Percentiles rank a stretch among this genome's conserved stretches.
Evolutionary conservation across 2,888 invertebrate species (phyloP).

Genomic region (Leucophora obtusa): DNA sequence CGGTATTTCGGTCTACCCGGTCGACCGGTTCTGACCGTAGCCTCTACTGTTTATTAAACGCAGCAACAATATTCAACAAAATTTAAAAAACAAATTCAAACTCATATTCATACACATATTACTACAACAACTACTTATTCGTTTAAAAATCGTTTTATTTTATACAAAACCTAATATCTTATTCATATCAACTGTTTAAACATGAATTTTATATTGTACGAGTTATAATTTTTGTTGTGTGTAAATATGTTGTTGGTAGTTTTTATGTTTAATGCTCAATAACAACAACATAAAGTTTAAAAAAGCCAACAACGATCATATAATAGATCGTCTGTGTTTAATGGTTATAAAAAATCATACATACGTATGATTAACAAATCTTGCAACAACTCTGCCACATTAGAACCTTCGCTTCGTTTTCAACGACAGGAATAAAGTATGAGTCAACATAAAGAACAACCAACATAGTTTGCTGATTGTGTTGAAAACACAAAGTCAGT

Average conservation of each 20-base stretch:
- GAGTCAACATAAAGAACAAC: slow-evolving; percentile 12
- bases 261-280: not conserved
- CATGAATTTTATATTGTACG: slow-evolving; percentile 26
- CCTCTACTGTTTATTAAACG: slow-evolving; percentile 33
- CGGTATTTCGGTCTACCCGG: too few relatives aligned
- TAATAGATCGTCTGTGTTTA: slow-evolving; percentile 20
- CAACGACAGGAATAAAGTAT: slow-evolving; percentile 51
- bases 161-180: slow-evolving; percentile 40
- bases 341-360: slow-evolving; percentile 6
- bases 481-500: not conserved
- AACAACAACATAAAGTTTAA: not conserved
- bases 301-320: slow-evolving; percentile 10
- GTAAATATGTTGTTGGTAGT: not conserved
- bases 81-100: slow-evolving; percentile 8
- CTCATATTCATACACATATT: slow-evolving; percentile 38
- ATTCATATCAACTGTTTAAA: slow-evolving; percentile 42
- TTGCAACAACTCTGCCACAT: not conserved
- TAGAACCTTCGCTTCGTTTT: slow-evolving; percentile 29
- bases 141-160: slow-evolving; percentile 39
- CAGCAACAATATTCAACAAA: slow-evolving; percentile 39
- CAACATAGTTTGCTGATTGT: not conserved
- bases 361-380: not conserved
- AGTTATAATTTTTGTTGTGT: slow-evolving; percentile 9
- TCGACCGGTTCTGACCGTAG: too few relatives aligned
- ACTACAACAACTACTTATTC: slow-evolving; percentile 17